Conservation (phyloP, 2,888 invertebrate species). For the Gerris lacustris region DNA sequence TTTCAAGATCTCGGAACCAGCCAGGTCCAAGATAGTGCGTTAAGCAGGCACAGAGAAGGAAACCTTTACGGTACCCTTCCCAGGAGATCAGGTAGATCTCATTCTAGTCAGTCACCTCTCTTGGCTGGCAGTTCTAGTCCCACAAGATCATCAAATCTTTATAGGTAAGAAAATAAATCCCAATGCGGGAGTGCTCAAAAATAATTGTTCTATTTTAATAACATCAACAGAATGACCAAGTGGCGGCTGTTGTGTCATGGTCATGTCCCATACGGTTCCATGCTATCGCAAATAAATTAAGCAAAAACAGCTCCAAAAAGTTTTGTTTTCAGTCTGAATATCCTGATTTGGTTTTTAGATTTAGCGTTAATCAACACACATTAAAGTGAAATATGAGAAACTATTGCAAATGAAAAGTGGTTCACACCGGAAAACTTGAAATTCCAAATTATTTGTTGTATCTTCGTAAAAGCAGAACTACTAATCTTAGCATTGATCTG, state of each 20-base stretch:
- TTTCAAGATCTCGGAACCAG: neutral
- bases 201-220: neutral
- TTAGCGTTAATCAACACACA: too few relatives aligned
- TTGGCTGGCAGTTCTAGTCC: conserved; percentile 56
- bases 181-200: neutral
- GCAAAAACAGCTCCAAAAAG: too few relatives aligned
- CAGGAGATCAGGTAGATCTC: conserved; percentile 22
- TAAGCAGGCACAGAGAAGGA: neutral
- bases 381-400: too few relatives aligned
- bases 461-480: too few relatives aligned
- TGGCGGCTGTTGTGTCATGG: neutral
- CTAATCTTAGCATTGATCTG: too few relatives aligned
- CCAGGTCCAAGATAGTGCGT: neutral
- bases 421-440: too few relatives aligned
- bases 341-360: too few relatives aligned
- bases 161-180: neutral
- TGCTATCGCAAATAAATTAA: too few relatives aligned
- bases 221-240: neutral
- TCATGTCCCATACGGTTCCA: neutral
- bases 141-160: conserved; percentile 47
- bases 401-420: too few relatives aligned
- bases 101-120: conserved; percentile 61
- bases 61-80: conserved; percentile 55
- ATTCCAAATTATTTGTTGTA: too few relatives aligned
- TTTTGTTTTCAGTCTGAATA: too few relatives aligned